Percentiles rank a stretch among this genome's conserved stretches.
Conservation (phyloP, 2,888 invertebrate genomes). For the Psococerastis gibbosa region DNA sequence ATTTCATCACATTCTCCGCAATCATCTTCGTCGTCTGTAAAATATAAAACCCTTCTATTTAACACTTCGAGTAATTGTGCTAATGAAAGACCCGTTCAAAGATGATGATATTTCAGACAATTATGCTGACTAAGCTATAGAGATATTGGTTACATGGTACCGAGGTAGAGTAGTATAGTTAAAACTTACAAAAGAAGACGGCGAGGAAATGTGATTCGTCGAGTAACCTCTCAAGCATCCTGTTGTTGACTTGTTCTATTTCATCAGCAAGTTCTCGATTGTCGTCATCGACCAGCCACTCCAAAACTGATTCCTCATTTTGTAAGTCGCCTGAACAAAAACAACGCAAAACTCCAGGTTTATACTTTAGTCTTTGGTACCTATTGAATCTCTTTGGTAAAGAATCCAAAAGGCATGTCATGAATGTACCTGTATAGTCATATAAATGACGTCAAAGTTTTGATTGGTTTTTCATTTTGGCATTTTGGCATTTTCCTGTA, state of each 20-base stretch:
- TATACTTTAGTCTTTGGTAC: not conserved
- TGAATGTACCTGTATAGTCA: too few species aligned
- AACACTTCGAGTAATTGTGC: too few species aligned
- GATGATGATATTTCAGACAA: too few species aligned
- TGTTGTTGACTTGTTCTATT: conserved; percentile 78
- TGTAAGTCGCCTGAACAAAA: conserved; percentile 55
- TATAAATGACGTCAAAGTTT: conserved; percentile 11
- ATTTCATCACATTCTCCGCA: conserved; percentile 85
- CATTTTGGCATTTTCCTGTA: too few species aligned
- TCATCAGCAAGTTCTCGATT: conserved; percentile 85
- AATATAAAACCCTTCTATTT: too few species aligned
- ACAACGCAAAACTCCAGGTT: conserved; percentile 10
- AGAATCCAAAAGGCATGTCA: too few species aligned
- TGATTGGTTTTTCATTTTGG: too few species aligned
- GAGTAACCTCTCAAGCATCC: conserved; percentile 71
- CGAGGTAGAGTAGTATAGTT: too few species aligned
- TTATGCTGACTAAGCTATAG: too few species aligned
- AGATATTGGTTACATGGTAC: too few species aligned
- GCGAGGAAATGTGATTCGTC: conserved; percentile 73
- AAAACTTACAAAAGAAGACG: conserved; percentile 75
- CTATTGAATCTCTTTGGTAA: too few species aligned
- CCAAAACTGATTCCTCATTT: conserved; percentile 77
- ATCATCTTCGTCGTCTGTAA: conserved; percentile 67
- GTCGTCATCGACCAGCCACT: conserved; percentile 86
- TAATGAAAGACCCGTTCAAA: too few species aligned